These are phyloP conservation scores for Pycnomerus fuliginosus DNA, from an alignment of 2,888 invertebrate genomes.

Conservation along the genomic window DNA sequence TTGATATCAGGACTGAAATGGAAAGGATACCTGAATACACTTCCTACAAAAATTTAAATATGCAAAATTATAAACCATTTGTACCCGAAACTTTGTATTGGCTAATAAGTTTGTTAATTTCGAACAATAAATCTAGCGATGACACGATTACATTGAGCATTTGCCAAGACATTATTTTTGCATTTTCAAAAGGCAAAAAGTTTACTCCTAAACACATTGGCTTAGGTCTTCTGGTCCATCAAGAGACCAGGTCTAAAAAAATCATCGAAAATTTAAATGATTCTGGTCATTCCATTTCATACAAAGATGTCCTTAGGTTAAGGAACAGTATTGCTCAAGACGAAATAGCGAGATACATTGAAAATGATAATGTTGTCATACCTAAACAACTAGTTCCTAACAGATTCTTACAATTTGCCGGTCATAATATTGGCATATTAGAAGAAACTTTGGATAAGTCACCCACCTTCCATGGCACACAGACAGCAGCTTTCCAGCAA, in stretches of 20 bases:
- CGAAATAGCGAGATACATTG: slow-evolving; percentile 18
- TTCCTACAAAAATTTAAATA: no score
- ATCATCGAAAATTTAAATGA: slow-evolving; percentile 15
- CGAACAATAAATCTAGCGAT: no score
- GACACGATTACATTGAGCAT: no score
- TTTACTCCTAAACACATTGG: slow-evolving; percentile 21
- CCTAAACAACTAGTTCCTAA: slow-evolving; percentile 18
- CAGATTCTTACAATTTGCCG: slow-evolving; percentile 23
- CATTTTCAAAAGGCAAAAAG: no score
- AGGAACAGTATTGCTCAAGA: slow-evolving; percentile 23
- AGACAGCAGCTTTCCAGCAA: slow-evolving; percentile 21
- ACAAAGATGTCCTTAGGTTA: slow-evolving; percentile 15
- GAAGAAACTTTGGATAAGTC: slow-evolving; percentile 27
- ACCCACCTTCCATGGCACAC: slow-evolving; percentile 27
- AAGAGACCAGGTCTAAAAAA: slow-evolving; percentile 17
- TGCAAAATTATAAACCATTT: no score
- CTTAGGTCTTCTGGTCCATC: slow-evolving; percentile 9
- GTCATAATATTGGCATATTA: slow-evolving; percentile 27
- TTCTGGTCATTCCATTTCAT: slow-evolving; percentile 20
- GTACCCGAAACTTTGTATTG: no score
- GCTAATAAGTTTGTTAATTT: no score
- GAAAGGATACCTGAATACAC: no score
- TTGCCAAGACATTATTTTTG: no score
- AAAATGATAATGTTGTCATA: slow-evolving; percentile 9
- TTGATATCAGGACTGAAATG: no score